phyloP scores from a whole-genome alignment of 2,888 invertebrate genomes.

The Agriopis leucophaearia region DNA sequence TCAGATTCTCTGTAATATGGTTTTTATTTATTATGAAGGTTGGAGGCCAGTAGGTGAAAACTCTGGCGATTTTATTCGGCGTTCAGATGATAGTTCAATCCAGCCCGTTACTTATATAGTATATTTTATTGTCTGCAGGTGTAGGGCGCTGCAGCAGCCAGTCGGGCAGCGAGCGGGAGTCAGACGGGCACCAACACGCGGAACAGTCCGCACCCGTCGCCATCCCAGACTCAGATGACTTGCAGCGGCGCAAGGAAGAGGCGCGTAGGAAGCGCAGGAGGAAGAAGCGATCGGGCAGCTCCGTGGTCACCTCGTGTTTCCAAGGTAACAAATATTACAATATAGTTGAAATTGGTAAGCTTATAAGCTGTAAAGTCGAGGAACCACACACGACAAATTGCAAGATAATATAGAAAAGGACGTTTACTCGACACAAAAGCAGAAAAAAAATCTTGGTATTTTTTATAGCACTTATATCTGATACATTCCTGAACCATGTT shows the following conservation, averaged over 20 bases:
- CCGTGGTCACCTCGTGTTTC: constrained; percentile 95
- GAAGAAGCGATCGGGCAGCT: constrained; percentile 96
- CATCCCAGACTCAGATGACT: constrained; percentile 88
- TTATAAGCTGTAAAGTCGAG: no score
- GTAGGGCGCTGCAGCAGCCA: constrained; percentile 85
- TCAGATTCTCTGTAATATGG: no score
- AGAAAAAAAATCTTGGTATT: no score
- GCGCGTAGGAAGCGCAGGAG: constrained; percentile 95
- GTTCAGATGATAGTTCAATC: not conserved
- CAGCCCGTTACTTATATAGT: not conserved
- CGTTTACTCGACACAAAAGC: no score
- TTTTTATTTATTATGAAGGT: no score
- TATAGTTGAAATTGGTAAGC: no score
- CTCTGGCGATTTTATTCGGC: no score
- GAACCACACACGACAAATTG: no score
- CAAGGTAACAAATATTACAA: constrained; percentile 87
- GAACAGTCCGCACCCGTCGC: constrained; percentile 86
- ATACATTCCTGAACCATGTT: no score
- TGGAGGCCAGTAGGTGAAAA: no score
- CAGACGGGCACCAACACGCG: constrained; percentile 74
- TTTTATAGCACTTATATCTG: no score
- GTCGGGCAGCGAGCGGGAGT: constrained; percentile 85
- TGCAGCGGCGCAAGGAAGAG: constrained; percentile 94
- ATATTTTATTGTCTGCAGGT: constrained; percentile 63
- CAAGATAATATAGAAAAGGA: no score